phyloP scores from a whole-genome alignment of 2,888 invertebrate species.

The Oegoconia quadripuncta region DNA sequence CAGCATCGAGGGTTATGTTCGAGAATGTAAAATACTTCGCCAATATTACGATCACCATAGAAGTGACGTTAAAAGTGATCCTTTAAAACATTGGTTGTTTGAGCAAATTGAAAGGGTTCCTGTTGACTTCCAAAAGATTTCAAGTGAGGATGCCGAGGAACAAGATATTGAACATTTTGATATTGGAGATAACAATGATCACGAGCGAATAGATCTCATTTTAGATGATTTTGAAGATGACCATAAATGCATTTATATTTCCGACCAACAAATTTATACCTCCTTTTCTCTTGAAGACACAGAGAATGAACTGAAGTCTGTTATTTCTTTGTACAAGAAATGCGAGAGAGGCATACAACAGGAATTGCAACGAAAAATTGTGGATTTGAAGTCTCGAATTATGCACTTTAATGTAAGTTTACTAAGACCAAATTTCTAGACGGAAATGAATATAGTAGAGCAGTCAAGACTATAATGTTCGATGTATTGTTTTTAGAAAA shows the following conservation, averaged over 20 bases:
- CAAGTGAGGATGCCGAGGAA: slow-evolving; percentile 7
- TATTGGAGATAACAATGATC: slow-evolving; percentile 23
- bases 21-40: slow-evolving; percentile 25
- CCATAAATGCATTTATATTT: slow-evolving; percentile 10
- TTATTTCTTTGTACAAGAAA: slow-evolving; percentile 22
- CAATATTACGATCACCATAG: slow-evolving; percentile 25
- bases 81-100: slow-evolving; percentile 49
- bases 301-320: slow-evolving; percentile 23
- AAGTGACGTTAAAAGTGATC: slow-evolving; percentile 22
- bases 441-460: too few relatives aligned
- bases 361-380: slow-evolving; percentile 26
- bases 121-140: slow-evolving; percentile 6
- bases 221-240: slow-evolving; percentile 38
- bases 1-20: slow-evolving; percentile 21
- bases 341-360: slow-evolving; percentile 12
- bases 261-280: slow-evolving; percentile 13
- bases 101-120: slow-evolving; percentile 28
- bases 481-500: slow-evolving; percentile 30
- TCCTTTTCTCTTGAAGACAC: slow-evolving; percentile 34
- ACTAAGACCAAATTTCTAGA: too few relatives aligned
- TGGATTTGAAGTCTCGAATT: slow-evolving; percentile 25
- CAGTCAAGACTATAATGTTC: too few relatives aligned
- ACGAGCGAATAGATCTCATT: slow-evolving; percentile 31
- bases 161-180: slow-evolving; percentile 18
- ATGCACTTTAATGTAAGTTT: slow-evolving; percentile 42